phyloP scores from a whole-genome alignment of 2,797 vertebrate genomes.

The Numenius phaeopus region DNA sequence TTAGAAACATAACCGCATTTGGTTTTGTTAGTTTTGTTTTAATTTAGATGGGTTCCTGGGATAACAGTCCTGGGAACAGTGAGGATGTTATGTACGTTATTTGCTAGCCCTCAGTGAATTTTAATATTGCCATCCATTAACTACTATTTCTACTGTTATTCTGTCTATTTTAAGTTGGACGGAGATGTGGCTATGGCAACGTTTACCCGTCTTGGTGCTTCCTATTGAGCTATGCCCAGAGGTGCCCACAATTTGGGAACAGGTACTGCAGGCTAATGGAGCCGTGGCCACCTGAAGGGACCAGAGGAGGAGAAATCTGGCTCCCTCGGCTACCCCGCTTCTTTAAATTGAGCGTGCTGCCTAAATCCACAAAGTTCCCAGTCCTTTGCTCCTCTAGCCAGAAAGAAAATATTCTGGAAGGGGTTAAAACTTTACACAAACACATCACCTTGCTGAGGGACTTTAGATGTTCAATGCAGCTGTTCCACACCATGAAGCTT shows the following conservation, averaged over 20 bases:
- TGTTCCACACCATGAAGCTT: neutral
- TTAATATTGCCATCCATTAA: neutral
- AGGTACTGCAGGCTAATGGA: neutral
- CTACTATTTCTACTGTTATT: neutral
- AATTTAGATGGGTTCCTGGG: neutral
- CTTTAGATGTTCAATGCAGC: neutral
- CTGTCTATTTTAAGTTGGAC: neutral
- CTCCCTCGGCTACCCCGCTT: neutral
- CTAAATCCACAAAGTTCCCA: neutral
- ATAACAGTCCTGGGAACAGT: neutral
- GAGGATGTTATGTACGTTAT: no score
- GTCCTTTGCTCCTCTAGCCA: neutral
- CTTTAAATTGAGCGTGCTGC: neutral
- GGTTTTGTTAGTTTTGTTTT: neutral
- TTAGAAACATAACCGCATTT: neutral
- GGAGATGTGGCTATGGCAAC: neutral
- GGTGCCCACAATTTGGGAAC: neutral
- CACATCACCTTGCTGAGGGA: neutral
- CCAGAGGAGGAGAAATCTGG: neutral
- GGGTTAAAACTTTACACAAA: neutral
- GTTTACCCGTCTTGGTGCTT: neutral
- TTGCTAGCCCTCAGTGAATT: neutral
- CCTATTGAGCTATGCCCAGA: rapidly evolving
- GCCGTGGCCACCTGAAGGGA: rapidly evolving
- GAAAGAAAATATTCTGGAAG: neutral